Evolutionary conservation across 2,888 invertebrate genomes (phyloP).

Genomic region (Noctua pronuba): DNA sequence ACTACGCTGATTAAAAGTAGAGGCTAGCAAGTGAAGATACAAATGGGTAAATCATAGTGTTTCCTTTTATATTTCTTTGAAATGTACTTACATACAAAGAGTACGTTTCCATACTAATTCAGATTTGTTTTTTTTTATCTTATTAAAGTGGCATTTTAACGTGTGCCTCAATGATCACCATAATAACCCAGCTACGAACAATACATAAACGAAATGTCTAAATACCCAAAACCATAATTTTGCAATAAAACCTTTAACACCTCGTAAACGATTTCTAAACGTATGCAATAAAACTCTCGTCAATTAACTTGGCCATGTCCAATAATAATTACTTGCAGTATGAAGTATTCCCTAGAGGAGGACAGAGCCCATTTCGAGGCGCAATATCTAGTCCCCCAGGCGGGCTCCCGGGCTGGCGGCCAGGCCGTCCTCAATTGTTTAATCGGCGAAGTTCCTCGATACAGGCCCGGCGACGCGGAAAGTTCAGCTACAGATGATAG

Average conservation of each 20-base stretch:
- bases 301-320: constrained; percentile 48
- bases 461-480: constrained; percentile 81
- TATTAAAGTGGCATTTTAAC: not conserved
- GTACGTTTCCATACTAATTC: not conserved
- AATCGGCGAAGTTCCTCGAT: constrained; percentile 85
- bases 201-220: constrained; percentile 8
- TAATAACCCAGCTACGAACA: not conserved
- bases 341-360: constrained; percentile 56
- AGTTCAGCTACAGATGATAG: constrained; percentile 81
- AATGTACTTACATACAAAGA: not conserved
- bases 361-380: constrained; percentile 66
- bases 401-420: constrained; percentile 50
- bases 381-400: constrained; percentile 77
- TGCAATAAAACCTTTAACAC: constrained; percentile 43
- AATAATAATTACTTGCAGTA: constrained; percentile 56
- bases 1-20: constrained; percentile 3
- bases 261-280: constrained; percentile 49
- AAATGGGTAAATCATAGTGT: not conserved
- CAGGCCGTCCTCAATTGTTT: constrained; percentile 80
- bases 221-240: constrained; percentile 22
- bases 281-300: constrained; percentile 49
- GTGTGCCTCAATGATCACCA: not conserved
- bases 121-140: too few species aligned
- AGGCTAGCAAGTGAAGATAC: not conserved
- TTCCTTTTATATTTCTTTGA: not conserved